A percentile compares a stretch with the other conserved stretches of the same genome.
These are phyloP conservation scores for Oligia fasciuncula DNA, from an alignment of 2,888 invertebrate species.

Conservation along the genomic window DNA sequence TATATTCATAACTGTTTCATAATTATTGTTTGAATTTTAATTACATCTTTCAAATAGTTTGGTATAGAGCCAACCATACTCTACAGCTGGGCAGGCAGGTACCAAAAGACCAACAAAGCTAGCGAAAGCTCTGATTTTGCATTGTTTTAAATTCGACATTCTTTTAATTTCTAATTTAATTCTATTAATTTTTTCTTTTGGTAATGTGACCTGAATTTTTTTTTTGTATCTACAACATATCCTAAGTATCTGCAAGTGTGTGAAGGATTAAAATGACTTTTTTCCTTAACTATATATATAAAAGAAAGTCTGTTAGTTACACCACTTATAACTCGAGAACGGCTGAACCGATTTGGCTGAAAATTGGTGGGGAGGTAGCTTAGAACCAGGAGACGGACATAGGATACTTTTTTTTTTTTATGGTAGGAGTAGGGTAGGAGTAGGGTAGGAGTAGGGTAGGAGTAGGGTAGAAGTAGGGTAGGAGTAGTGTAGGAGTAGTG, in stretches of 20 bases:
- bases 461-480: too few relatives aligned
- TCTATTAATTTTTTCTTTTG: neutral
- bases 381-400: too few relatives aligned
- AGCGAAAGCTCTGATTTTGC: conserved; percentile 11
- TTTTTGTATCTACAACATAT: conserved; percentile 5
- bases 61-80: conserved; percentile 4
- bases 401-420: too few relatives aligned
- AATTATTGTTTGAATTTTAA: neutral
- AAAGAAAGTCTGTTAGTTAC: too few relatives aligned
- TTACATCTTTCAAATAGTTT: neutral
- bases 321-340: too few relatives aligned
- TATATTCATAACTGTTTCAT: neutral
- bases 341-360: too few relatives aligned
- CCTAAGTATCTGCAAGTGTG: conserved; percentile 15
- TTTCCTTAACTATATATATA: too few relatives aligned
- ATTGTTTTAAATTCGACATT: neutral
- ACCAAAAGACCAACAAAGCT: conserved; percentile 6
- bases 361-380: too few relatives aligned
- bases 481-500: too few relatives aligned
- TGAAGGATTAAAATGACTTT: too few relatives aligned
- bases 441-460: too few relatives aligned
- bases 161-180: neutral
- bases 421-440: too few relatives aligned
- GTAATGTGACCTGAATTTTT: neutral
- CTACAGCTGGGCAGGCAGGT: conserved; percentile 7